These are phyloP conservation scores for Vicugna pacos DNA, from an alignment of 2,113 vertebrate species.

Conservation along the genomic window DNA sequence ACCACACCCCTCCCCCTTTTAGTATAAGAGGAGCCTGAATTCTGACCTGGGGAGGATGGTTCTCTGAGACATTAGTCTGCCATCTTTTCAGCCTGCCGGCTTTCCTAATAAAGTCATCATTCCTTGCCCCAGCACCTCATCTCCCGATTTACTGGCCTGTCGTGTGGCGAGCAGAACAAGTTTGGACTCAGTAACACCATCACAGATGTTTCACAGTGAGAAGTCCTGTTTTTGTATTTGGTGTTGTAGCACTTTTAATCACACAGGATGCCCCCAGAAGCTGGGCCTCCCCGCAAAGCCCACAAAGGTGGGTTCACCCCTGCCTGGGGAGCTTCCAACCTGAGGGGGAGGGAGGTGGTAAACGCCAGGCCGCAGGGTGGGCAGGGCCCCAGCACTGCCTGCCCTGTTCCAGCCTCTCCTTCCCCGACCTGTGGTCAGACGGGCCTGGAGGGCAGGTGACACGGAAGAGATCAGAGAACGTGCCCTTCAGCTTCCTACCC, in stretches of 20 bases:
- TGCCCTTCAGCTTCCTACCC: not conserved
- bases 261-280: not conserved
- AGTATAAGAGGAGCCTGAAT: too few relatives aligned
- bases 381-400: not conserved
- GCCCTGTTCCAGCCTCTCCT: not conserved
- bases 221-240: not conserved
- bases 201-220: not conserved
- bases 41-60: too few relatives aligned
- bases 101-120: too few relatives aligned
- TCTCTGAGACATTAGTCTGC: too few relatives aligned
- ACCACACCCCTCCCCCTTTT: too few relatives aligned
- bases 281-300: not conserved
- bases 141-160: too few relatives aligned
- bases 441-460: not conserved
- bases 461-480: not conserved
- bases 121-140: too few relatives aligned
- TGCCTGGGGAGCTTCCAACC: not conserved
- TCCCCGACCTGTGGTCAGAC: not conserved
- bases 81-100: too few relatives aligned
- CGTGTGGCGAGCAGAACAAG: too few relatives aligned
- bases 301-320: not conserved
- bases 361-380: not conserved
- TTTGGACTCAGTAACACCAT: too few relatives aligned
- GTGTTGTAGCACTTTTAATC: not conserved
- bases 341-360: not conserved